Evolutionary conservation across 1,140 invertebrate species (phyloP).

Genomic region (Caenorhabditis briggsae): DNA sequence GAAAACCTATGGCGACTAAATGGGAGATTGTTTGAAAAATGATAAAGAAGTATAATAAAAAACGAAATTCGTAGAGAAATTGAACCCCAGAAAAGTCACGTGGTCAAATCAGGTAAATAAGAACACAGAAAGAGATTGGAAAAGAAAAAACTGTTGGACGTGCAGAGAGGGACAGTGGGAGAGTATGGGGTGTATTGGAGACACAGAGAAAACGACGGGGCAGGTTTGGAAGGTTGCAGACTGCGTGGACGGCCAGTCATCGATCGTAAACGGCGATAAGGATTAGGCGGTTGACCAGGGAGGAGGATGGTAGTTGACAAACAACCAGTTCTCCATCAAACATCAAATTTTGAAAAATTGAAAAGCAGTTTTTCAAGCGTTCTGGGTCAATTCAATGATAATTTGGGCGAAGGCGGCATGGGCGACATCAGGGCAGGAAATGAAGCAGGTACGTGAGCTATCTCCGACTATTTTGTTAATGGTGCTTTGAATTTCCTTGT

Average conservation of each 20-base stretch:
- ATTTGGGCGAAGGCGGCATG: conserved; percentile 65
- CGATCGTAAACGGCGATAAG: background rate
- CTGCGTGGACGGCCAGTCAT: background rate
- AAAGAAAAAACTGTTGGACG: background rate
- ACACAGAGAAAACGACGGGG: background rate
- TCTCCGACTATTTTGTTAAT: conserved; percentile 63
- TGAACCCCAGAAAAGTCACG: conserved; percentile 4
- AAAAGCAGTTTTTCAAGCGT: background rate
- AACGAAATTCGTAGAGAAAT: background rate
- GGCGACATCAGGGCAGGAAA: conserved; percentile 65
- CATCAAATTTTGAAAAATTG: background rate
- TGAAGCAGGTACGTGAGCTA: conserved; percentile 57
- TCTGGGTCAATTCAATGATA: background rate
- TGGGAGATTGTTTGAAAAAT: no score
- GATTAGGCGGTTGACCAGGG: conserved; percentile 4
- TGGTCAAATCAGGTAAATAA: background rate
- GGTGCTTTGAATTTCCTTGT: conserved; percentile 43
- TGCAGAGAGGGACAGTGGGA: background rate
- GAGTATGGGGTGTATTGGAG: background rate
- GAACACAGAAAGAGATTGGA: background rate
- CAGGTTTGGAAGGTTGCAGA: background rate
- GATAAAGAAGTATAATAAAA: no score
- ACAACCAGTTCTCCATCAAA: background rate
- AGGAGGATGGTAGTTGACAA: background rate
- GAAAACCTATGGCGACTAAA: no score